Conservation (phyloP, 2,888 invertebrate genomes). For the Diarsia mendica region DNA sequence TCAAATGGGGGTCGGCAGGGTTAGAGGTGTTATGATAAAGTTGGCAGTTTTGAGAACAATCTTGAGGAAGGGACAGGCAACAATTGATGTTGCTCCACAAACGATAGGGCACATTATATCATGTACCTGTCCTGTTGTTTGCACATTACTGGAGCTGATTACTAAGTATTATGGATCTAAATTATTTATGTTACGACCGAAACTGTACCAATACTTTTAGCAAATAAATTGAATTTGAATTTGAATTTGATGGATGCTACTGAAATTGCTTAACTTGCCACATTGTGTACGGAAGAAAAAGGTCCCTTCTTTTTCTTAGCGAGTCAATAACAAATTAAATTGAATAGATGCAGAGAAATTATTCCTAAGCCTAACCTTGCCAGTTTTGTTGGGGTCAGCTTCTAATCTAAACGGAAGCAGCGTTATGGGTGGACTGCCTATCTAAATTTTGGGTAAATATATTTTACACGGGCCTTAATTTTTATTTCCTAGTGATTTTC, state of each 20-base stretch:
- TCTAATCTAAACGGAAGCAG: not conserved
- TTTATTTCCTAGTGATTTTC: too few species aligned
- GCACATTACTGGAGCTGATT: not conserved
- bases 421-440: not conserved
- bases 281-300: not conserved
- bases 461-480: not conserved
- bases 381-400: not conserved
- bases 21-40: constrained; percentile 2
- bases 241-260: not conserved
- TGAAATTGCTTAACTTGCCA: not conserved
- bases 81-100: not conserved
- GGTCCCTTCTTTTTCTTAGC: too few species aligned
- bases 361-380: not conserved
- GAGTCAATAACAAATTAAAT: too few species aligned
- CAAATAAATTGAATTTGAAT: too few species aligned
- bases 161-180: too few species aligned
- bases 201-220: too few species aligned
- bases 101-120: not conserved
- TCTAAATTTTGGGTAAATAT: not conserved
- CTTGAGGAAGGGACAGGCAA: not conserved
- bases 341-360: too few species aligned
- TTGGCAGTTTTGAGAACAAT: not conserved
- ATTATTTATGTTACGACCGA: too few species aligned
- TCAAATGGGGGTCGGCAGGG: constrained; percentile 42
- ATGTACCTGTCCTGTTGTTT: not conserved